A percentile compares a stretch with the other conserved stretches of the same genome.
These are phyloP conservation scores for Maniola jurtina DNA, from an alignment of 1,140 invertebrate species.

Conservation along the genomic window DNA sequence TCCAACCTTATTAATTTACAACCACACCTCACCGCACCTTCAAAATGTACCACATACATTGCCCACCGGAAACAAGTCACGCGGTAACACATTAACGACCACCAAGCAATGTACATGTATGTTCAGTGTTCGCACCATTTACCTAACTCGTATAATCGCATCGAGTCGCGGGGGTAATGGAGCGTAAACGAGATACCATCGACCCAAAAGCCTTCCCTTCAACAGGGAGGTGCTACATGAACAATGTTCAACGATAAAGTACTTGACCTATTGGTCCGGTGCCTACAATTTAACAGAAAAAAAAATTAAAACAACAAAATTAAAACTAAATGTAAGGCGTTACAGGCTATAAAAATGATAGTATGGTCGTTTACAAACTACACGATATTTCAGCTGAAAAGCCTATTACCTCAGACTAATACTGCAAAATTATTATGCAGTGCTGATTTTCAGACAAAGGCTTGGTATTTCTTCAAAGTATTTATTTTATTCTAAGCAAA, in stretches of 20 bases:
- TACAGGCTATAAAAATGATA: too few relatives aligned
- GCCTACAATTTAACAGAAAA: too few relatives aligned
- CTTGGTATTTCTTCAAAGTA: too few relatives aligned
- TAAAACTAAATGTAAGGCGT: too few relatives aligned
- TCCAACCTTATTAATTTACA: conserved; percentile 24
- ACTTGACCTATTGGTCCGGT: background rate
- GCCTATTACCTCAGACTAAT: too few relatives aligned
- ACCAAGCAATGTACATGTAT: conserved; percentile 32
- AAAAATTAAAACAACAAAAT: too few relatives aligned
- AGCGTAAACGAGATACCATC: conserved; percentile 45
- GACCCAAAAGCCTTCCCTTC: conserved; percentile 14
- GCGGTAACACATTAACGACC: conserved; percentile 19
- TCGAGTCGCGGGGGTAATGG: conserved; percentile 43
- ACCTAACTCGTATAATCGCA: conserved; percentile 32
- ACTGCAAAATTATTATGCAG: too few relatives aligned
- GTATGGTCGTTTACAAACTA: too few relatives aligned
- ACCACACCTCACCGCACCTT: conserved; percentile 13
- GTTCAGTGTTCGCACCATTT: conserved; percentile 33
- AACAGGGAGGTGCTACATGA: background rate
- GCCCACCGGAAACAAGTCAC: conserved; percentile 22
- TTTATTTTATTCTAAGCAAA: too few relatives aligned
- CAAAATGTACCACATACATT: conserved; percentile 18
- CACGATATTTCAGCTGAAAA: too few relatives aligned
- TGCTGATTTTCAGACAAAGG: too few relatives aligned
- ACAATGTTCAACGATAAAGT: background rate